Evolutionary conservation across 2,888 invertebrate genomes (phyloP).

Genomic region (Nemurella pictetii): DNA sequence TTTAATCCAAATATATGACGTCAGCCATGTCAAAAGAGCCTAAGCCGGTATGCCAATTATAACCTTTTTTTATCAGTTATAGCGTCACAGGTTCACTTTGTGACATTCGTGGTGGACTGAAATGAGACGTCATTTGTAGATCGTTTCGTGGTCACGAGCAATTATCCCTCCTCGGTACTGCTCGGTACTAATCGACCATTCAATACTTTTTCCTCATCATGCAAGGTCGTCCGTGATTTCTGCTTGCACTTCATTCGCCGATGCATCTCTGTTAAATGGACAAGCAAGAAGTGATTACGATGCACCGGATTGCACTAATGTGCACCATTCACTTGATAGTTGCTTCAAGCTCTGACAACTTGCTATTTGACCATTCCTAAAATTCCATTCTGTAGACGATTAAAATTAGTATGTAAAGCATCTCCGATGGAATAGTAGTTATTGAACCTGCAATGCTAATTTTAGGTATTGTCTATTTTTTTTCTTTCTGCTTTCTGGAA

Average conservation of each 20-base stretch:
- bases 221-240: not conserved
- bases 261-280: not conserved
- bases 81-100: not conserved
- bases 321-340: not conserved
- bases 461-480: no score
- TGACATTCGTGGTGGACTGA: not conserved
- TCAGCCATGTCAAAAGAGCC: not conserved
- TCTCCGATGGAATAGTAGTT: no score
- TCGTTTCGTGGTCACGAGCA: not conserved
- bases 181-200: not conserved
- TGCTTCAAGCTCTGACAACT: not conserved
- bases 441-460: no score
- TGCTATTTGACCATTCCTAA: not conserved
- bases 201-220: not conserved
- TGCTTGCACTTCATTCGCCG: not conserved
- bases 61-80: not conserved
- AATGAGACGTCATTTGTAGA: not conserved
- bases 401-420: no score
- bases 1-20: not conserved
- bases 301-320: no score
- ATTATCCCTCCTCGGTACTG: no score
- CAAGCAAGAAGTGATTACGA: not conserved
- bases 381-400: no score
- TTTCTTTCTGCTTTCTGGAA: no score
- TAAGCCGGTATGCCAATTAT: not conserved